Evolutionary conservation across 2,113 vertebrate genomes (phyloP), one percentile per base, ranked within the genome.

Genomic region (Danionella cerebrum): DNA sequence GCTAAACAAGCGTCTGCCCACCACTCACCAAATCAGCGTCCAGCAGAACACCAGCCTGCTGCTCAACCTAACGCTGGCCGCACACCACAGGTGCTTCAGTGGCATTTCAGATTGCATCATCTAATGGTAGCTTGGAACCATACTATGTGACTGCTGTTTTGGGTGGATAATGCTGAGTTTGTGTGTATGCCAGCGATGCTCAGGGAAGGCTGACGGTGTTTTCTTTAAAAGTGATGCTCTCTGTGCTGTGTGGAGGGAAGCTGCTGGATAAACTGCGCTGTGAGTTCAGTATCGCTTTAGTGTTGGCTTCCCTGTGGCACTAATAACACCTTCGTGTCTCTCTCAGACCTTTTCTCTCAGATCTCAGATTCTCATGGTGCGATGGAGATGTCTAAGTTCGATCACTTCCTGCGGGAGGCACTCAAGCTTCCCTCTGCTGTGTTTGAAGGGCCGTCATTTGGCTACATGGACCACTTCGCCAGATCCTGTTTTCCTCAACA

Each of bases 21-120:
- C 95, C 27, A 96, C 92, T 2, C 94, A 98, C 89, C 96, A 98
- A 71, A 97, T 98, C 90, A 92, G 90, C 0, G 96, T 98, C 78
- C 94, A 97, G 38, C 94, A 95, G 59, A 97, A 92, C 86, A 94
- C 97, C 82, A 93, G 92, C 80, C 92, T 98, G 21, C 93, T 98
- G 71, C 94, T 98, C 82, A 97, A 96, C 90, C 97, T 98, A 76
- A 90, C 97, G 84, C 74, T 98, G 18, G 93, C 95, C 21, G 94
- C 94, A 0, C 96, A 91, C 0, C 94, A 98, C 90, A 94, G 95
- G 72, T 74, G 21, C 3, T 35, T 19, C 29, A n/a, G n/a, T 33
- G 5, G 29, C 29, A 33, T 1, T 33, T 9, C 9, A 1, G 29
- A 27, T 59, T 3, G 63, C 25, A 70, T 36, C 71, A 36, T n/a